Evolutionary conservation across 2,888 invertebrate genomes (phyloP).

Genomic region (Cantharis rufa): DNA sequence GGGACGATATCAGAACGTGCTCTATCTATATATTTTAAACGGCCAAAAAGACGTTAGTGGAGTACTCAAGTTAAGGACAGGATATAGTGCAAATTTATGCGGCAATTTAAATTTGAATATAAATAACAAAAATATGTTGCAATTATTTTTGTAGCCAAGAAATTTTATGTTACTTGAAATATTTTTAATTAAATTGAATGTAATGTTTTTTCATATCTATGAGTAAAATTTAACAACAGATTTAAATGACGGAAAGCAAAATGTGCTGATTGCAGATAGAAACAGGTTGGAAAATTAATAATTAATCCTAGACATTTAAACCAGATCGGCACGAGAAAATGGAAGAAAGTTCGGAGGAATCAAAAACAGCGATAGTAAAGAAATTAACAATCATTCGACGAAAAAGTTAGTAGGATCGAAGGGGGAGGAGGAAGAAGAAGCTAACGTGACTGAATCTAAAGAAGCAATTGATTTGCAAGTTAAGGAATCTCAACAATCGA

Average conservation of each 20-base stretch:
- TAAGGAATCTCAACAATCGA: neutral
- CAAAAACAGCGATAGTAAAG: neutral
- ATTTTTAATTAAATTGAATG: no score
- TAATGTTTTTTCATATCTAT: no score
- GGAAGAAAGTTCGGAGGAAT: neutral
- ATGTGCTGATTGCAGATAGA: constrained; percentile 67
- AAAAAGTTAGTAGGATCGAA: neutral
- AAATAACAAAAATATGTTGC: no score
- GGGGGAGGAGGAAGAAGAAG: neutral
- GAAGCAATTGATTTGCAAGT: neutral
- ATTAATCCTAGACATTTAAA: constrained; percentile 43
- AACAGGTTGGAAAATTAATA: constrained; percentile 64
- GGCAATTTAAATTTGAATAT: no score
- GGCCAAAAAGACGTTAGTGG: no score
- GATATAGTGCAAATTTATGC: no score
- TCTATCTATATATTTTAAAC: no score
- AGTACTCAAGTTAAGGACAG: no score
- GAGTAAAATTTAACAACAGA: constrained; percentile 75
- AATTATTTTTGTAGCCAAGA: no score
- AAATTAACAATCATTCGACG: neutral
- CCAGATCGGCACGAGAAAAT: no score
- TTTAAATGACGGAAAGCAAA: constrained; percentile 71
- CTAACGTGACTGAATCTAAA: neutral
- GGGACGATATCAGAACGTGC: no score
- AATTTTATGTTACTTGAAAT: no score